A percentile compares a stretch with the other conserved stretches of the same genome.
Conservation (phyloP, 1,140 invertebrate genomes). For the Pseudobourletiella spinata region DNA sequence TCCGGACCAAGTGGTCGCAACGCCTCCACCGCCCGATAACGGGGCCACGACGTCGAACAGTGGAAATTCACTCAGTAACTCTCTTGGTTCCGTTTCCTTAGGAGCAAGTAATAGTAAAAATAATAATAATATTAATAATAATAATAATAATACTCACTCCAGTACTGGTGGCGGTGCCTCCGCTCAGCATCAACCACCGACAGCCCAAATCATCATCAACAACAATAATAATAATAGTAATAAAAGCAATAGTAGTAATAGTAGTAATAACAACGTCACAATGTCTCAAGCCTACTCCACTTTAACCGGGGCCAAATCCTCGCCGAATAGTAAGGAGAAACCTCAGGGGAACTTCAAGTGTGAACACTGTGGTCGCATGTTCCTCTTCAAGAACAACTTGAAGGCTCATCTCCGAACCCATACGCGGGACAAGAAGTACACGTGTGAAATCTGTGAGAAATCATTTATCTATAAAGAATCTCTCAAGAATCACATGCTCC, state of each 20-base stretch:
- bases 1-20: constrained; percentile 11
- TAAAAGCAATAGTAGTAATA: no score
- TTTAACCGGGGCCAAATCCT: neutral
- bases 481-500: constrained; percentile 35
- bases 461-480: constrained; percentile 36
- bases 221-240: constrained; percentile 1
- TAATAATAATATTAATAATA: neutral
- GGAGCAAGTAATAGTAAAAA: constrained; percentile 3
- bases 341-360: constrained; percentile 33
- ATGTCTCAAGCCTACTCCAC: constrained; percentile 1
- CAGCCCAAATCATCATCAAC: neutral
- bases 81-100: no score
- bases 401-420: constrained; percentile 35
- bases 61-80: no score
- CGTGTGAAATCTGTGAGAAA: constrained; percentile 33
- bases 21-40: no score
- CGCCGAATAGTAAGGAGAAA: constrained; percentile 17
- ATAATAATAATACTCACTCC: neutral
- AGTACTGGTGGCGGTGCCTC: neutral
- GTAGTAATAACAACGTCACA: constrained; percentile 1
- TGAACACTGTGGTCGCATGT: constrained; percentile 31
- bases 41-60: constrained; percentile 18
- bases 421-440: constrained; percentile 35
- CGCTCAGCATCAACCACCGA: neutral
- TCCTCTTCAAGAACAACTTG: constrained; percentile 34